Evolutionary conservation across 2,797 vertebrate genomes (phyloP), one percentile per base, ranked within the genome.

Genomic region (Emydoidea blandingii): DNA sequence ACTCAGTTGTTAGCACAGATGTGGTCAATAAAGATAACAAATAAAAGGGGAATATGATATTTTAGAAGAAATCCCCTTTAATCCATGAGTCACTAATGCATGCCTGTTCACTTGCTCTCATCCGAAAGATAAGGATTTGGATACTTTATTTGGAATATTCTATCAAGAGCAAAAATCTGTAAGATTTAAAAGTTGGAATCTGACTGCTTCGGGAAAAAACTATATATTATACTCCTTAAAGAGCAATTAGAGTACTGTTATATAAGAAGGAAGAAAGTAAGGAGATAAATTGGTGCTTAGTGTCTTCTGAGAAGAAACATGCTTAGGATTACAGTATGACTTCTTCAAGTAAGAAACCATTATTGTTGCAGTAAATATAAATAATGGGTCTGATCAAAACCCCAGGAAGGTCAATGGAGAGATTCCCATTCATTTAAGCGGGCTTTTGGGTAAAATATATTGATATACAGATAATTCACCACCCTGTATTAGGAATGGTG

Each of bases 31-130:
- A 84, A 59, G 86, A 90, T 79, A 93, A 91, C 2, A 59, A 93
- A 85, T 79, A 50, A 85, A 86, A 95, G 83, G 31, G 29, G 11
- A 62, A 79, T 6, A 88, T 86, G 78, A 79, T 54, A 89, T 87
- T 96, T 95, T 91, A 82, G 88, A 94, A 68, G 92, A 96, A 96
- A 95, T 59, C 62, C 44, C 91, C 23, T 92, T 94, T 25, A 86
- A 90, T 89, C 52, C 29, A 94, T 83, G 94, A 92, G 96, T 85
- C 90, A 89, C 54, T 91, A 47, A 27, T 74, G 54, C 54, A 72
- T 25, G 72, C 87, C 78, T 90, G 65, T 74, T 93, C 86, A 86
- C 82, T 95, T 88, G 92, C 54, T 87, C 59, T 81, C 27, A 53
- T 44, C 49, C n/a, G 78, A 78, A 56, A 92, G 94, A 95, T 8